These are phyloP conservation scores for Ictidomys tridecemlineatus DNA, from an alignment of 2,113 vertebrate species.

Conservation along the genomic window DNA sequence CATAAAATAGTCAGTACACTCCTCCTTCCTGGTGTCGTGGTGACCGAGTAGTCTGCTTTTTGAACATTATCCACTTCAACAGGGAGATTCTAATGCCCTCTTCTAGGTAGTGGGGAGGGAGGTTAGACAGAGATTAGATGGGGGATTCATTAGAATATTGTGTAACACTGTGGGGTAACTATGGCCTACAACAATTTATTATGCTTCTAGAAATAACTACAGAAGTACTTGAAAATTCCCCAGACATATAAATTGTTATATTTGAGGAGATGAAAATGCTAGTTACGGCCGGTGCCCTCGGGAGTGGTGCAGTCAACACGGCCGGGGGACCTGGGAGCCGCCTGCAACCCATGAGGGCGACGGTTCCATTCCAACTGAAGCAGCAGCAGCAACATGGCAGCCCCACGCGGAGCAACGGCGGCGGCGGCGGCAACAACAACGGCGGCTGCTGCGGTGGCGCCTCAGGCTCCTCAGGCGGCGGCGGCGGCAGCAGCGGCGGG, in stretches of 20 bases:
- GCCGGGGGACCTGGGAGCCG: slow-evolving; percentile 86
- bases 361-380: slow-evolving; percentile 93
- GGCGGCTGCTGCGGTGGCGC: slow-evolving; percentile 83
- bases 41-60: neutral
- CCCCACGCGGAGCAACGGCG: slow-evolving; percentile 86
- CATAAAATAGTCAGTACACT: neutral
- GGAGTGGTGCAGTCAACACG: slow-evolving; percentile 77
- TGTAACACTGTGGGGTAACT: too few species aligned
- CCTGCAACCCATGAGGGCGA: slow-evolving; percentile 93
- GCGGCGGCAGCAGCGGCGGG: slow-evolving; percentile 71
- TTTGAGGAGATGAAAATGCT: too few species aligned
- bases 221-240: too few species aligned
- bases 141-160: too few species aligned
- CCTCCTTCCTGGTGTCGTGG: neutral
- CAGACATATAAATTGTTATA: too few species aligned
- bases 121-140: too few species aligned
- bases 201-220: too few species aligned
- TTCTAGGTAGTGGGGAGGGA: neutral
- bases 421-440: slow-evolving; percentile 80
- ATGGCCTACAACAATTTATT: too few species aligned
- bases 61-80: neutral
- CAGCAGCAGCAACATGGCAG: slow-evolving; percentile 88
- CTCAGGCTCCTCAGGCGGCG: slow-evolving; percentile 79
- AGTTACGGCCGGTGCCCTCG: slow-evolving; percentile 81
- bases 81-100: neutral